A percentile compares a stretch with the other conserved stretches of the same genome.
Evolutionary conservation across 2,797 vertebrate genomes (phyloP).

Genomic region (Botia kubotai): DNA sequence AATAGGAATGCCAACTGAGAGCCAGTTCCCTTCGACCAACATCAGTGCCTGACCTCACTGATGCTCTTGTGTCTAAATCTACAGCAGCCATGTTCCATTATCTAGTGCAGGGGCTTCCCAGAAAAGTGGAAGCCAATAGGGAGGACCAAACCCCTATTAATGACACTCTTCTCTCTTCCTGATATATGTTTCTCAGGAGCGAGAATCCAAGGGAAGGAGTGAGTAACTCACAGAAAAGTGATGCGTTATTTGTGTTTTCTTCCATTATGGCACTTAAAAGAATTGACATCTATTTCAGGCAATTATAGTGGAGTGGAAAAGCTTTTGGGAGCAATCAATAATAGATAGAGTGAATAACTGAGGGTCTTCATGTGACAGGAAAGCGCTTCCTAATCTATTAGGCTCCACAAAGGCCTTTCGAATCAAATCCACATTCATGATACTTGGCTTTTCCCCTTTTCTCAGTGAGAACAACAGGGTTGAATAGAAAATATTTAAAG

Average conservation of each 20-base stretch:
- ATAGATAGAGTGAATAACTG: slow-evolving; percentile 26
- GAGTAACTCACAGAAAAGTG: neutral
- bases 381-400: slow-evolving; percentile 50
- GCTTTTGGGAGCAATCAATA: slow-evolving; percentile 47
- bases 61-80: neutral
- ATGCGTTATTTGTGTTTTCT: slow-evolving; percentile 27
- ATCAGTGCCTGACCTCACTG: neutral
- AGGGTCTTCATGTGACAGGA: slow-evolving; percentile 17
- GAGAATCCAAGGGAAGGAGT: neutral
- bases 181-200: neutral
- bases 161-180: neutral
- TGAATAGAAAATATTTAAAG: slow-evolving; percentile 25
- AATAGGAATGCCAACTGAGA: neutral
- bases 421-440: slow-evolving; percentile 32
- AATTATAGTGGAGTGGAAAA: slow-evolving; percentile 37
- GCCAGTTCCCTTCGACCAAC: neutral
- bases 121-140: neutral
- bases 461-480: slow-evolving; percentile 13
- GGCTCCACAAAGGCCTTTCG: slow-evolving; percentile 42
- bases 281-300: slow-evolving; percentile 40
- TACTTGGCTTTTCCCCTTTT: slow-evolving; percentile 29
- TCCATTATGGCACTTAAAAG: slow-evolving; percentile 17
- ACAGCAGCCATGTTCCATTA: neutral
- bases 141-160: neutral
- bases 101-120: neutral